Conservation (phyloP, 2,797 vertebrate species). For the Schizopygopsis pylzovi region DNA sequence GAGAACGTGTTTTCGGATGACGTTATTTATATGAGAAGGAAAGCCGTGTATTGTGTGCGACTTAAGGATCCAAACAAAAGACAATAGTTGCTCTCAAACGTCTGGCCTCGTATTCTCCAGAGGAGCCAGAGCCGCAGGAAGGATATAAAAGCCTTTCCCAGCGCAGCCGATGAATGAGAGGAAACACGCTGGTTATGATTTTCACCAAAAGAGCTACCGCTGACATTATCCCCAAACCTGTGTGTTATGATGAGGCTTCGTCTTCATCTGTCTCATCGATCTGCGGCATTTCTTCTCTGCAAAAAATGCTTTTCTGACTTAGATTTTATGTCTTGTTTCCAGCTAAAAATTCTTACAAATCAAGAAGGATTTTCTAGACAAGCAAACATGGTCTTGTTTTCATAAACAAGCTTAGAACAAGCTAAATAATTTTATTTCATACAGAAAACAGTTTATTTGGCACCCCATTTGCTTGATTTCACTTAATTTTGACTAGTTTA, state of each 20-base stretch:
- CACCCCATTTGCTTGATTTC: too few species aligned
- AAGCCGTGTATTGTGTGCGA: conserved; percentile 62
- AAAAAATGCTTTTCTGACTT: too few species aligned
- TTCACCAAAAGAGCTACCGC: conserved; percentile 65
- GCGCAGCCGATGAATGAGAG: conserved; percentile 78
- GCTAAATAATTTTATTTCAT: too few species aligned
- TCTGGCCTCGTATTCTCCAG: conserved; percentile 59
- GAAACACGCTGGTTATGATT: conserved; percentile 75
- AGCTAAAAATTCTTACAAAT: too few species aligned
- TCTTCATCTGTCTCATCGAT: background rate
- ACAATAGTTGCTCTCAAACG: conserved; percentile 62
- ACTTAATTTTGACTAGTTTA: too few species aligned
- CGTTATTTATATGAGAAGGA: conserved; percentile 68
- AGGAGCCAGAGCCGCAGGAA: conserved; percentile 72
- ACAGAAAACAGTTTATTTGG: too few species aligned
- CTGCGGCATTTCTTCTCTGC: background rate
- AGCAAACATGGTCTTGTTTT: too few species aligned
- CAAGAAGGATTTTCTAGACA: too few species aligned
- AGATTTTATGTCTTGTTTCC: too few species aligned
- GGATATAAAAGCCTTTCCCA: conserved; percentile 77
- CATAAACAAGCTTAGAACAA: too few species aligned
- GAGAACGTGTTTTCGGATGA: conserved; percentile 48
- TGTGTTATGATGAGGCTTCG: background rate
- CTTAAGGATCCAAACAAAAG: conserved; percentile 66
- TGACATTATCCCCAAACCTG: background rate